phyloP scores from a whole-genome alignment of 2,888 invertebrate species.

The Leptopilina drosophilae region DNA sequence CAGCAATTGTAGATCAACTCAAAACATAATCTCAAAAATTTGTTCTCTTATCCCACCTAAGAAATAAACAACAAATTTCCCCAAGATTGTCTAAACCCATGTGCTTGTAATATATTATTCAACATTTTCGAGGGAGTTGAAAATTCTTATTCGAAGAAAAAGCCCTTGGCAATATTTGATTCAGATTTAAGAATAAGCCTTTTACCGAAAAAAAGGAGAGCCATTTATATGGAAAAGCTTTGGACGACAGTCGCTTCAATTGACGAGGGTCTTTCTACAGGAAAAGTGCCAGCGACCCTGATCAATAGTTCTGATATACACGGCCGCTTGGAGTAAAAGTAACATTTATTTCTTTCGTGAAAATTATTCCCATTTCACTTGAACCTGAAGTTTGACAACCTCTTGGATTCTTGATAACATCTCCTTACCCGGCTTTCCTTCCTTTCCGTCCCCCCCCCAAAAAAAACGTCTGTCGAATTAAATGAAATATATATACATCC shows the following conservation, averaged over 20 bases:
- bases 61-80: too few species aligned
- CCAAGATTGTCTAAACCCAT: too few species aligned
- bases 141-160: too few species aligned
- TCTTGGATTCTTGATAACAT: constrained; percentile 33
- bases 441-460: too few species aligned
- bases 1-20: too few species aligned
- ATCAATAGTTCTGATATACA: constrained; percentile 13
- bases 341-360: constrained; percentile 27
- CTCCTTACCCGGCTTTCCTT: neutral
- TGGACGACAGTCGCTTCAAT: neutral
- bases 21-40: too few species aligned
- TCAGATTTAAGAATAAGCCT: neutral
- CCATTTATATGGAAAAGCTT: constrained; percentile 11
- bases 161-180: neutral
- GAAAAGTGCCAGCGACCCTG: constrained; percentile 17
- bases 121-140: too few species aligned
- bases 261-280: neutral
- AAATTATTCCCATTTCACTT: constrained; percentile 24
- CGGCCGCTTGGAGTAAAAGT: neutral
- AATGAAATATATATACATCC: neutral
- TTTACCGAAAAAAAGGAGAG: neutral
- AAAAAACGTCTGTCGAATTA: constrained; percentile 6
- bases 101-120: too few species aligned
- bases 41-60: too few species aligned
- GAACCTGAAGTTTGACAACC: constrained; percentile 23